Conservation (phyloP, 2,888 invertebrate species). For the Eupithecia exiguata region DNA sequence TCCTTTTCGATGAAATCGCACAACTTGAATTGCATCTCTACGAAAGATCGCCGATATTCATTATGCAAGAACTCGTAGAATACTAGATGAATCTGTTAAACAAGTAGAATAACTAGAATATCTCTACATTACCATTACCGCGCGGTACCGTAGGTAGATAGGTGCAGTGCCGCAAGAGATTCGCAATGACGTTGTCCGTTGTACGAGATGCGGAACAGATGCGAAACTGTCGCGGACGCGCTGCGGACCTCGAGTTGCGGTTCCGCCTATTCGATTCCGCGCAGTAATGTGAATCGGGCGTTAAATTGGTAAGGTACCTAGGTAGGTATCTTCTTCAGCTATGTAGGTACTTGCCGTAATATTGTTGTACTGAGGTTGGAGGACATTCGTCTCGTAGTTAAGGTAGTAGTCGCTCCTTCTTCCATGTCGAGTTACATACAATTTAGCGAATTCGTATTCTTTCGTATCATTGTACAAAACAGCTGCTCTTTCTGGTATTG, state of each 20-base stretch:
- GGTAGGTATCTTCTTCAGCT: too few species aligned
- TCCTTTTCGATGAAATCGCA: slow-evolving; percentile 52
- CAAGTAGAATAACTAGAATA: not conserved
- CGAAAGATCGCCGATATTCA: slow-evolving; percentile 52
- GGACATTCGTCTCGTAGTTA: slow-evolving; percentile 38
- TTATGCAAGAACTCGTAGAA: slow-evolving; percentile 53
- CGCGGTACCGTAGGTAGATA: too few species aligned
- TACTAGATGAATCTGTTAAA: slow-evolving; percentile 35
- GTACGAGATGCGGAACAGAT: too few species aligned
- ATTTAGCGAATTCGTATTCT: slow-evolving; percentile 40
- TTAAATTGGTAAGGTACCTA: too few species aligned
- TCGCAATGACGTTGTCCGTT: too few species aligned
- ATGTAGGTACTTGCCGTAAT: slow-evolving; percentile 47
- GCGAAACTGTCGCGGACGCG: too few species aligned
- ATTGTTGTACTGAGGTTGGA: slow-evolving; percentile 49
- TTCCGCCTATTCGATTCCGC: too few species aligned
- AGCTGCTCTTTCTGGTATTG: slow-evolving; percentile 46
- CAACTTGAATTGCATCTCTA: slow-evolving; percentile 50
- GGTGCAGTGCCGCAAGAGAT: too few species aligned
- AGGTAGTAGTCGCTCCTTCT: slow-evolving; percentile 49
- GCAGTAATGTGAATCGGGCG: too few species aligned
- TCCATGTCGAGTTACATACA: slow-evolving; percentile 44
- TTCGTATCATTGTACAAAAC: slow-evolving; percentile 41
- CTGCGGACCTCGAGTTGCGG: too few species aligned
- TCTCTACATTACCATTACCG: too few species aligned